Evolutionary conservation across 1,140 invertebrate species (phyloP).

Genomic region (Drosophila sp.): DNA sequence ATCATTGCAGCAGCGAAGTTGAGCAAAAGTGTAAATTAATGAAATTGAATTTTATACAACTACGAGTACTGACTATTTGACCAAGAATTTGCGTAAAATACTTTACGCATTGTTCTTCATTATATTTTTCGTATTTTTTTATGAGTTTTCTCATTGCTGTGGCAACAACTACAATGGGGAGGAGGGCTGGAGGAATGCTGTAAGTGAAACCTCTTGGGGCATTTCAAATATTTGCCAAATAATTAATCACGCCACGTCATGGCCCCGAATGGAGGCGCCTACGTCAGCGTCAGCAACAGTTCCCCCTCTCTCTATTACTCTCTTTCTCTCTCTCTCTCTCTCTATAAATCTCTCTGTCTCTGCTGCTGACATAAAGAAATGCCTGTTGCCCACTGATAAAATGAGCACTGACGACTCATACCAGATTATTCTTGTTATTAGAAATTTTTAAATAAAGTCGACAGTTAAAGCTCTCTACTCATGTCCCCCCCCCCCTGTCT

Average conservation of each 20-base stretch:
- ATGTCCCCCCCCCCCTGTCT: not conserved
- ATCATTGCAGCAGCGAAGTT: constrained; percentile 28
- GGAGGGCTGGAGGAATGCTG: constrained; percentile 5
- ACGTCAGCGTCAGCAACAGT: constrained; percentile 39
- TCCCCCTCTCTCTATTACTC: too few relatives aligned
- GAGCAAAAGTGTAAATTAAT: constrained; percentile 65
- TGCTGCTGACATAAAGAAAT: constrained; percentile 6
- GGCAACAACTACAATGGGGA: not conserved
- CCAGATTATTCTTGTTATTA: constrained; percentile 62
- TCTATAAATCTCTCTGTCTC: not conserved
- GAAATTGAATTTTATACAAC: constrained; percentile 65
- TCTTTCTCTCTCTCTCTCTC: not conserved
- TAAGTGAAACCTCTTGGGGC: constrained; percentile 46
- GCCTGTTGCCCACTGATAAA: constrained; percentile 48
- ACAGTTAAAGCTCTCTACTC: constrained; percentile 62
- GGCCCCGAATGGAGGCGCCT: constrained; percentile 33
- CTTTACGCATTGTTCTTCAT: constrained; percentile 29
- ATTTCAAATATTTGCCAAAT: constrained; percentile 75
- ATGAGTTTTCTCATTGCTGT: constrained; percentile 34
- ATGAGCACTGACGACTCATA: constrained; percentile 32
- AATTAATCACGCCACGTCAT: constrained; percentile 77
- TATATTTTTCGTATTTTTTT: constrained; percentile 3
- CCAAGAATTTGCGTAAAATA: constrained; percentile 37
- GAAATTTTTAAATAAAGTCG: constrained; percentile 70
- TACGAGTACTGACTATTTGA: constrained; percentile 17